Base-by-base conservation (phyloP, 2,888 invertebrate species). In the Poecilus cupreus region DNA sequence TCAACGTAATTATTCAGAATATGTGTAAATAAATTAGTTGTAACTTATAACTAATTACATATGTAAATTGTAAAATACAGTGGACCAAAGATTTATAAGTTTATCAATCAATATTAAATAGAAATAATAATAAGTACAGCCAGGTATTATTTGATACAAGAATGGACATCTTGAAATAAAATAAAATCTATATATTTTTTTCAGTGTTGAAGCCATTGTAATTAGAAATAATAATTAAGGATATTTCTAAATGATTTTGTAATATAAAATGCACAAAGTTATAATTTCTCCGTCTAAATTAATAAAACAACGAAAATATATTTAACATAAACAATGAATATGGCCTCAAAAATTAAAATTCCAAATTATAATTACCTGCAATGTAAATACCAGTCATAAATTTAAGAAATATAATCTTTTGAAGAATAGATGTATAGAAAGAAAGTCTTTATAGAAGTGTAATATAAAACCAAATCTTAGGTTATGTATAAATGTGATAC, bases 261-360 rank as follows among this genome's bases (percentile, higher is more conserved):
- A 3, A 4, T 43, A 8, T 43, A 43, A 43, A 43, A 43, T 43
- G 10, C 32, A 32, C 32, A 32, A 32, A 43, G n/a, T 2, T 4
- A 43, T 60, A 24, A n/a, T 60, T 24, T 60, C 10, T 60, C 60
- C 60, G 60, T 60, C 60, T 24, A 60, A 60, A 60, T 68, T 68
- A 26, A 60, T 3, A 6, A 68, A 68, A 68, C 64, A 68, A 68
- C 64, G 64, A 68, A 68, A 13, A 68, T 18, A 18, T 24, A 60
- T 26, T 60, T 22, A 54, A 57, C 16, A 4, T 8, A 0, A 16
- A 68, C 64, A 68, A 68, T 64, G 64, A 68, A 37, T 18, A 39
- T 4, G 64, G 64, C 64, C 64, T 68, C 64, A 68, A 64, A 64
- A 64, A 32, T 32, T 11, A 57, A 26, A 20, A n/a, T 10, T 1